Evolutionary conservation across 2,888 invertebrate genomes (phyloP), one percentile per base, ranked within the genome.

Genomic region (Hypolimnas misippus): DNA sequence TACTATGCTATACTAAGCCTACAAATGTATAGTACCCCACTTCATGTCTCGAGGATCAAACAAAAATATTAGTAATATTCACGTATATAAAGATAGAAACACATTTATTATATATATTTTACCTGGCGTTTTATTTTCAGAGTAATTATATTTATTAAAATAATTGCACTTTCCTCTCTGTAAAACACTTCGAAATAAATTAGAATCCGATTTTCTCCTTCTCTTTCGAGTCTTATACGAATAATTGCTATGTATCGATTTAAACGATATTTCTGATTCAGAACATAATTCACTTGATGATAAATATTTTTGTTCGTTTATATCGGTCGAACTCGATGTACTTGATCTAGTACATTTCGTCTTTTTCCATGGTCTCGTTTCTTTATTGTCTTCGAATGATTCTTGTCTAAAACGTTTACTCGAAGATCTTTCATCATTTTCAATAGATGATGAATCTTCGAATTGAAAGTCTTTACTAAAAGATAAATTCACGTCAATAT

Each of bases 181-280:
- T 49, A 90, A 67, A 14, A 78, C 86, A 65, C 88, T 85, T 70
- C 73, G 84, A 64, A 86, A 80, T 52, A 92, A 76, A 73, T 77
- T 86, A 0, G 88, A 76, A 21, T 90, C 88, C 1, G 89, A 87
- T 75, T 84, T 87, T 57, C 79, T 64, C 57, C 85, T 76, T 74
- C 87, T 85, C 70, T 89, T 91, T 35, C 83, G 82, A 21, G 86
- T 76, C 79, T 87, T 90, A 46, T 73, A 85, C 1, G 89, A 86
- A 65, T 80, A 79, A 63, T 83, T 88, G 61, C 87, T 91, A 61
- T 80, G 83, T 16, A 86, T 72, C 1, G 91, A 91, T 72, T 90
- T 92, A 68, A 90, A 92, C 1, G 91, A 92, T 31, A 73, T 70
- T 19, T 89, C 89, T 3, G 89, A 89, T 56, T 78, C 77, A 52